phyloP scores from a whole-genome alignment of 1,140 invertebrate genomes.

The Dermatophagoides farinae region DNA sequence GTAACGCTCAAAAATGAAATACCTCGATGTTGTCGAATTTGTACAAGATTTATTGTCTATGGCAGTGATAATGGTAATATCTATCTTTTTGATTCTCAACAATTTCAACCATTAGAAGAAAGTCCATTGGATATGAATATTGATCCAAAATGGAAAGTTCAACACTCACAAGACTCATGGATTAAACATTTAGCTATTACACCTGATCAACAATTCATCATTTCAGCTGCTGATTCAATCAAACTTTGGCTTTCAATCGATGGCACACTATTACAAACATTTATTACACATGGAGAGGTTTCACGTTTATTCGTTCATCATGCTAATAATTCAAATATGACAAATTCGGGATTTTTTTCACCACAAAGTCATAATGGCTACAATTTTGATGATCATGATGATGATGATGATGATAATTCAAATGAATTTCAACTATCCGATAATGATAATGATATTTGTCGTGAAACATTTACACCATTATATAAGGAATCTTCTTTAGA shows the following conservation, averaged over 20 bases:
- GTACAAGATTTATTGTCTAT: no score
- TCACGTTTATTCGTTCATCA: neutral
- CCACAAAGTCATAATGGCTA: neutral
- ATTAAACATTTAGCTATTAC: neutral
- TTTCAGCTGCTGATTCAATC: neutral
- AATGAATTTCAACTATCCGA: neutral
- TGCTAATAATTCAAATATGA: neutral
- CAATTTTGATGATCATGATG: neutral
- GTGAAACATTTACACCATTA: no score
- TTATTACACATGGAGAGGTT: neutral
- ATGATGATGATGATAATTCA: neutral
- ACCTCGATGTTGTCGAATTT: no score
- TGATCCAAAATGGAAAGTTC: no score
- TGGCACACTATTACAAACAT: constrained; percentile 5
- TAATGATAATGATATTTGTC: no score
- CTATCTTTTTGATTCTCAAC: no score
- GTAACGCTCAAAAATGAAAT: no score
- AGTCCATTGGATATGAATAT: no score
- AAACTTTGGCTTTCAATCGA: neutral
- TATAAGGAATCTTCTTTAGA: no score
- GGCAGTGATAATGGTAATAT: no score
- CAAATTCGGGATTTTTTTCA: neutral
- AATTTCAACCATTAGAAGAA: no score
- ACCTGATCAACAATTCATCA: neutral
- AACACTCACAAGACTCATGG: neutral